Conservation (phyloP, 2,113 vertebrate species). For the Strigops habroptila region DNA sequence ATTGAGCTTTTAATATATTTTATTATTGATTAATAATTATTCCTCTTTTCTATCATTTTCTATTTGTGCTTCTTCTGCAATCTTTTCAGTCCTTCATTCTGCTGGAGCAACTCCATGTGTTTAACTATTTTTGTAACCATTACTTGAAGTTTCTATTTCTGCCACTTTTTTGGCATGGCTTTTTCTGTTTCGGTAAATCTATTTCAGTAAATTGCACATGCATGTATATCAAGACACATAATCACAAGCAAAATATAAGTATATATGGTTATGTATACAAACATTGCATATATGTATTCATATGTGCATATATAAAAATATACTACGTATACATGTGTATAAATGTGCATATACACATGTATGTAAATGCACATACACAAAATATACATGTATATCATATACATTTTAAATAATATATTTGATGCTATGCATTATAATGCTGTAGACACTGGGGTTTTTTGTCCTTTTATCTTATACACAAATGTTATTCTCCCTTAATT, state of each 20-base stretch:
- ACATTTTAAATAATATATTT: neutral
- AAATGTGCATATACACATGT: neutral
- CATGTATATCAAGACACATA: neutral
- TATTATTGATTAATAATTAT: neutral
- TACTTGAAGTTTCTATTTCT: neutral
- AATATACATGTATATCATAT: neutral
- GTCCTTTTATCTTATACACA: neutral
- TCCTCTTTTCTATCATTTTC: neutral
- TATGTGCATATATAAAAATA: neutral
- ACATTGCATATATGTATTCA: neutral
- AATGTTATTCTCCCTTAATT: neutral
- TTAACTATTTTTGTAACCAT: neutral
- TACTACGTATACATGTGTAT: too few species aligned
- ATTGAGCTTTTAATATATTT: neutral
- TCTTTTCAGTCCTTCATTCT: neutral
- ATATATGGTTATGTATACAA: neutral
- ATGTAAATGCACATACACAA: neutral
- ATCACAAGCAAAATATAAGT: neutral
- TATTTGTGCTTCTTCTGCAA: neutral
- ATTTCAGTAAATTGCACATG: neutral
- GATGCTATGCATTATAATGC: neutral
- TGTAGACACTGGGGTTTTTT: rapidly evolving
- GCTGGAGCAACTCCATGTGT: rapidly evolving
- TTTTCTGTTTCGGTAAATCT: neutral
- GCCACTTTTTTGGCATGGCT: neutral